A percentile compares a stretch with the other conserved stretches of the same genome.
Evolutionary conservation across 2,888 invertebrate genomes (phyloP).

Genomic region (Linyphia triangularis): DNA sequence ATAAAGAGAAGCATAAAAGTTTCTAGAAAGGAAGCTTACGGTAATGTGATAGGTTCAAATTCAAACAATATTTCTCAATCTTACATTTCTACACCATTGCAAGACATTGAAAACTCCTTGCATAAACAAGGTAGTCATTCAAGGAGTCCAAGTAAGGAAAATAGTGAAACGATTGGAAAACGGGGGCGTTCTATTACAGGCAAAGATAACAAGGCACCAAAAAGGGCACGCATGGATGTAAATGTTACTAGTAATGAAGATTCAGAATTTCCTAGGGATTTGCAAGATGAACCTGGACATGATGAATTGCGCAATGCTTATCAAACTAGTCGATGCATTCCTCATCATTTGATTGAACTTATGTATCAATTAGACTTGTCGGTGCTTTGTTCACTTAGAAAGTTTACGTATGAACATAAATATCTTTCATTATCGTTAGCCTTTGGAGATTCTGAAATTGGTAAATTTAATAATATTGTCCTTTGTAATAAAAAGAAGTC

Average conservation of each 20-base stretch:
- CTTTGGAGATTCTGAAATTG: slow-evolving; percentile 39
- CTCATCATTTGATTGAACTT: too few relatives aligned
- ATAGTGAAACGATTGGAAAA: too few relatives aligned
- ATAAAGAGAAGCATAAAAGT: slow-evolving; percentile 52
- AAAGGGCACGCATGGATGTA: slow-evolving; percentile 40
- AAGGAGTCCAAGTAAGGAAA: too few relatives aligned
- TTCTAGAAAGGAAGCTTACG: slow-evolving; percentile 48
- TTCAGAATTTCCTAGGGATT: too few relatives aligned
- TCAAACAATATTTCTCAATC: slow-evolving; percentile 52
- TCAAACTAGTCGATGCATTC: too few relatives aligned
- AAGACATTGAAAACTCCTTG: slow-evolving; percentile 57
- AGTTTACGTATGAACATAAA: slow-evolving; percentile 45
- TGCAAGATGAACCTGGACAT: too few relatives aligned
- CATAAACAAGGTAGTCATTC: too few relatives aligned
- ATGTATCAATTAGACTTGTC: too few relatives aligned
- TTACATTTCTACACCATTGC: slow-evolving; percentile 46
- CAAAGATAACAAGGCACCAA: slow-evolving; percentile 25
- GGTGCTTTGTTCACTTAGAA: slow-evolving; percentile 47
- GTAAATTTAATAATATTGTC: slow-evolving; percentile 37
- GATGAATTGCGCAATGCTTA: too few relatives aligned
- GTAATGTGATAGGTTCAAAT: slow-evolving; percentile 53
- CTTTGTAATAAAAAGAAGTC: slow-evolving; percentile 42
- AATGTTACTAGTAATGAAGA: too few relatives aligned
- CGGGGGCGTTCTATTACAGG: too few relatives aligned
- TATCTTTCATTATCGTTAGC: slow-evolving; percentile 28